Percentiles rank a stretch among this genome's conserved stretches.
Conservation (phyloP, 2,797 vertebrate genomes). For the Phoxinus dragarum region DNA sequence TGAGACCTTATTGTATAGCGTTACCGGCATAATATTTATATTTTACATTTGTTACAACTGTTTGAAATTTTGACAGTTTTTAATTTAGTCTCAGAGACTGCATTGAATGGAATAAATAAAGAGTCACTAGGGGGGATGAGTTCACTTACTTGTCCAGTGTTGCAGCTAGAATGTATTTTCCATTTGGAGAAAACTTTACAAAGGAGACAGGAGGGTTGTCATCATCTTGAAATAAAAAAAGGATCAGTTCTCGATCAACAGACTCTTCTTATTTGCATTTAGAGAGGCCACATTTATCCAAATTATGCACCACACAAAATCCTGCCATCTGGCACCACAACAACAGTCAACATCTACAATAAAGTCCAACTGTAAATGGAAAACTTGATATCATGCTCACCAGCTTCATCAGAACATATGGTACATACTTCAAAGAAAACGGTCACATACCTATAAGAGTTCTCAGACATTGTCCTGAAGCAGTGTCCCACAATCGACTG, state of each 20-base stretch:
- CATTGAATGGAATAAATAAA: background rate
- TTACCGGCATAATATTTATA: background rate
- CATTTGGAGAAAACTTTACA: constrained; percentile 97
- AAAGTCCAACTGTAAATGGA: background rate
- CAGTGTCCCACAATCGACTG: constrained; percentile 97
- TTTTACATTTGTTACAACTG: background rate
- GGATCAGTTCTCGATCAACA: constrained; percentile 6
- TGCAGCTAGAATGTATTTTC: constrained; percentile 96
- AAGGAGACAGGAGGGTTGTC: constrained; percentile 98
- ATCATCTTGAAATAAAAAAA: constrained; percentile 80
- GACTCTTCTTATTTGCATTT: constrained; percentile 27
- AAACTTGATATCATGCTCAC: background rate
- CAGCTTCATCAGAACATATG: background rate
- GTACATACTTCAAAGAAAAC: background rate
- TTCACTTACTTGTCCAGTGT: constrained; percentile 95
- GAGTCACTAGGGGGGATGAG: background rate
- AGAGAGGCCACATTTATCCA: constrained; percentile 4
- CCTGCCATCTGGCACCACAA: background rate
- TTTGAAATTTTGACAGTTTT: background rate
- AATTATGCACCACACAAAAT: constrained; percentile 16
- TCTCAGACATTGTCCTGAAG: constrained; percentile 96
- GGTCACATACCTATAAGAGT: constrained; percentile 90
- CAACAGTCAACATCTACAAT: background rate
- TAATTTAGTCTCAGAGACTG: background rate
- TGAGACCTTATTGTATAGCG: too few relatives aligned